Base-by-base conservation (phyloP, 2,888 invertebrate genomes). In the Allacma fusca region DNA sequence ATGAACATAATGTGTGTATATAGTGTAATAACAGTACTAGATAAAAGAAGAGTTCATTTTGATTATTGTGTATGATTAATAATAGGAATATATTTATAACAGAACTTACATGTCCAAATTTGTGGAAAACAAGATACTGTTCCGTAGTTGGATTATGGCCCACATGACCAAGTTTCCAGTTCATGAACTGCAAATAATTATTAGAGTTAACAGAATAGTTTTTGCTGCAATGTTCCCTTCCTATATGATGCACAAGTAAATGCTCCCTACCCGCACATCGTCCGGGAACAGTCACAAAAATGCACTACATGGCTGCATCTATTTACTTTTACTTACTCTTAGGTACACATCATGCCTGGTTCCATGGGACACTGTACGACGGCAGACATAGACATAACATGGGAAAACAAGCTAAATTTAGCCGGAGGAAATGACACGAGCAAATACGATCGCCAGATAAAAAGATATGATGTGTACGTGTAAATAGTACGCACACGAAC, bases 91-190 rank as follows among this genome's bases (percentile, higher is more conserved):
- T 50, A 50, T 50, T 50, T 50, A 50, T 34, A 44, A 5, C 19
- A 64, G 85, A 86, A 92, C 94, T 92, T 91, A 95, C 95, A 88
- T 93, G 92, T 87, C 95, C 96, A 87, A 95, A 95, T 89, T 95
- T 94, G 87, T 96, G 95, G 86, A 94, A 92, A 85, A 94, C 91
- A 82, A 96, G 89, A 87, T 94, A 95, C 85, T 94, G 92, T 88
- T 95, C 95, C 79, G 95, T 94, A 1, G 94, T 93, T 83, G 94
- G 94, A 78, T 93, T 93, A 87, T 95, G 94, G 43, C 90, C 89
- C 82, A 88, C 88, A 86, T 92, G 92, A 40, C 93, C 91, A 78
- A 94, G 91, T 85, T 92, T 92, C 93, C 95, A 94, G 85, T 92
- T 91, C 81, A 94, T 93, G 86, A 94, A 91, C 90, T 92, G 86